Conservation (phyloP, 2,797 vertebrate genomes). For the Coilia nasus region DNA sequence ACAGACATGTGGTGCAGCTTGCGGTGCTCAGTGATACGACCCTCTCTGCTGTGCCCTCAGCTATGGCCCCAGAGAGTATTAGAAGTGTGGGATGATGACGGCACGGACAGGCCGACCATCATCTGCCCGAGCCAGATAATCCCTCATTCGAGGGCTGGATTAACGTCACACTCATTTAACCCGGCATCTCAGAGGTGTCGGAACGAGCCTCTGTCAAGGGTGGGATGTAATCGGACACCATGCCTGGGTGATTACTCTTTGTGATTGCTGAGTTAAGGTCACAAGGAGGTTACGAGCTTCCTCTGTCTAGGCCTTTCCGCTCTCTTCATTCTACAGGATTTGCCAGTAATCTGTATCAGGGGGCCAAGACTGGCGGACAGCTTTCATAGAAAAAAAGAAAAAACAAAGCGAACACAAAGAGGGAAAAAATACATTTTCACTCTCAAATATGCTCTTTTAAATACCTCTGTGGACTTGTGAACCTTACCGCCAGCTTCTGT, state of each 20-base stretch:
- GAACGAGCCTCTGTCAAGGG: background rate
- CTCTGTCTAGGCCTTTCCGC: conserved; percentile 8
- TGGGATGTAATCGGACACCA: conserved; percentile 17
- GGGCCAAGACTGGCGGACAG: conserved; percentile 5
- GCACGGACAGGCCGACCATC: background rate
- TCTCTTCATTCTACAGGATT: conserved; percentile 10
- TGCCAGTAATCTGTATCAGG: conserved; percentile 21
- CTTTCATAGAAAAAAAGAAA: background rate
- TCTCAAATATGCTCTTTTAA: background rate
- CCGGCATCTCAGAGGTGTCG: background rate
- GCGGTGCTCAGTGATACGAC: background rate
- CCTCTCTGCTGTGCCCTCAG: background rate
- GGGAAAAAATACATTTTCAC: background rate
- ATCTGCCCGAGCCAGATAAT: conserved; percentile 9
- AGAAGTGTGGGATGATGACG: background rate
- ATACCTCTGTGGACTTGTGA: conserved; percentile 14
- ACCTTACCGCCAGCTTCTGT: background rate
- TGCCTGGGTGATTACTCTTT: conserved; percentile 16
- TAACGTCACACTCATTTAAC: conserved; percentile 24
- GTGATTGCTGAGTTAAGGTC: conserved; percentile 20
- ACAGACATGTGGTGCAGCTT: background rate
- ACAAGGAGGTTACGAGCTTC: background rate
- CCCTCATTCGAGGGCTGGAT: conserved; percentile 5
- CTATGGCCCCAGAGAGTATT: background rate
- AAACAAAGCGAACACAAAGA: background rate